Conservation (phyloP, 2,888 invertebrate species). For the Dolomedes plantarius region DNA sequence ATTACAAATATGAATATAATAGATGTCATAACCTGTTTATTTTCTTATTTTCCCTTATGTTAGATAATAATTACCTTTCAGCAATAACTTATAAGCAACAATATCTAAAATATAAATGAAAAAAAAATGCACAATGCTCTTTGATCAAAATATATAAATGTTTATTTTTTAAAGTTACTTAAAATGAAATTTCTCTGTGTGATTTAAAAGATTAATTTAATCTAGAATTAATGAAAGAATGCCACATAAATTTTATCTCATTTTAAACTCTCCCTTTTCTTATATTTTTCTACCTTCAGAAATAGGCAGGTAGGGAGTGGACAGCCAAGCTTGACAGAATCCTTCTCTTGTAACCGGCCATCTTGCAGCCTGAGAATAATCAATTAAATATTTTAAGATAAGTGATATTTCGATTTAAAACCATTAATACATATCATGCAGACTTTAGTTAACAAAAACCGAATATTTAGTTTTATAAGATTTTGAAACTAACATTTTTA, state of each 20-base stretch:
- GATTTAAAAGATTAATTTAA: too few species aligned
- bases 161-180: too few species aligned
- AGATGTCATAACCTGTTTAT: too few species aligned
- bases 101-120: too few species aligned
- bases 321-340: slow-evolving; percentile 2
- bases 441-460: background rate
- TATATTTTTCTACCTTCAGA: slow-evolving; percentile 55
- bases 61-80: background rate
- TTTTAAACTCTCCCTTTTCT: slow-evolving; percentile 27
- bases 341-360: slow-evolving; percentile 18
- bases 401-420: slow-evolving; percentile 24
- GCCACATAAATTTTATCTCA: slow-evolving; percentile 52
- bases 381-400: slow-evolving; percentile 49
- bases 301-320: slow-evolving; percentile 29
- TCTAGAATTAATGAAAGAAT: background rate
- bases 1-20: too few species aligned
- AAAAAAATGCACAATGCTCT: too few species aligned
- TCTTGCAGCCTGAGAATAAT: slow-evolving; percentile 67
- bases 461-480: background rate
- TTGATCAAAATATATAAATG: too few species aligned
- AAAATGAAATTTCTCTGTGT: too few species aligned
- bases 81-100: too few species aligned
- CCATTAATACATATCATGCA: slow-evolving; percentile 10
- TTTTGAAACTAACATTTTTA: too few species aligned
- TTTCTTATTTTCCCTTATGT: background rate